Evolutionary conservation across 1,140 invertebrate genomes (phyloP), one percentile per base, ranked within the genome.

Genomic region (Penaeus japonicus): DNA sequence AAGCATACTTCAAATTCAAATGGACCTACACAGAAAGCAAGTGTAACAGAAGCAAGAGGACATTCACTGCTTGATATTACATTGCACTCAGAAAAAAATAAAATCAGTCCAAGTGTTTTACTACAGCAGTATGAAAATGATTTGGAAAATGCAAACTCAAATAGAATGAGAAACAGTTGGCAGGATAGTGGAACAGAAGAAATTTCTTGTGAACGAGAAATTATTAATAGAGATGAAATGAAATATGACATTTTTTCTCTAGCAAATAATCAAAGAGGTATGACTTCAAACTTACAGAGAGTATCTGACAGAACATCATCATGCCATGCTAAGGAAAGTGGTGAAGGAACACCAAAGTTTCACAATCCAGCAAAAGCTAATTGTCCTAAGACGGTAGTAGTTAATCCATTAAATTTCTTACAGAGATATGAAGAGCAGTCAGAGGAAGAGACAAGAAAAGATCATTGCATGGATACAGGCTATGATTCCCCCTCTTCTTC

Each of bases 361-460:
- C 27, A 20, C 24, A n/a, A n/a, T 17, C 22, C 39, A 1, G 27
- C 4, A 32, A 17, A 47, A 7, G 47, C 83, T 2, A 53, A 73
- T 15, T 77, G 83, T 53, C 65, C 70, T 10, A 73, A 85, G 32
- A 85, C 65, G 24, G 47, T 85, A 39, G 53, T 85, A 32, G 70
- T 85, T 39, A 39, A 85, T 75, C 62, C 83, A 30, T 24, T 85
- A 39, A 27, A 85, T 53, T 85, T 55, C 55, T 85, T 85, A 75
- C 27, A 85, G 55, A 53, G 27, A 47, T 85, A 65, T 85, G 83
- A 85, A 53, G 24, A 85, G 15, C 83, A 85, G 24, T 27, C 35
- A 75, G 32, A 55, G 17, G 24, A 85, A 32, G 70, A 85, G 24
- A 7, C 35, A 75, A 55, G 30, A 4, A 24, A 70, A 20, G 47